A percentile compares a stretch with the other conserved stretches of the same genome.
These are phyloP conservation scores for Choreutis nemorana DNA, from an alignment of 2,888 invertebrate genomes.

Conservation along the genomic window DNA sequence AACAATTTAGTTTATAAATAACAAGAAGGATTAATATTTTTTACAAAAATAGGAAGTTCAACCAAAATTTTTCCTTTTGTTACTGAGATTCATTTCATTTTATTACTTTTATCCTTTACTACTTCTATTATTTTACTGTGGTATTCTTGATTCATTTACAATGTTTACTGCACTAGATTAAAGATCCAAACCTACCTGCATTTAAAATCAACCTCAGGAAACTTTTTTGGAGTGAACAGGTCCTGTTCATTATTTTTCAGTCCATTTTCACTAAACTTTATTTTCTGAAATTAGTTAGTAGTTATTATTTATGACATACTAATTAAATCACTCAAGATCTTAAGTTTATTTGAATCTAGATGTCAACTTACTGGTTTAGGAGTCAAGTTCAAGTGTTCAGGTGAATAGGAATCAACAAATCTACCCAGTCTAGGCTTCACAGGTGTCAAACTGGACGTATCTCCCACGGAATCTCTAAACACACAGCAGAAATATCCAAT, in stretches of 20 bases:
- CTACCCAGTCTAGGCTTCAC: slow-evolving; percentile 44
- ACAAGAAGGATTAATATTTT: neutral
- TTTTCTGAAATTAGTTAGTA: slow-evolving; percentile 21
- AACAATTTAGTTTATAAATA: slow-evolving; percentile 9
- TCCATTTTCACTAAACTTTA: slow-evolving; percentile 21
- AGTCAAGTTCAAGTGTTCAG: slow-evolving; percentile 55
- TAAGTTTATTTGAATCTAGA: too few relatives aligned
- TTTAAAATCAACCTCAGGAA: slow-evolving; percentile 28
- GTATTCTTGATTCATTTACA: too few relatives aligned
- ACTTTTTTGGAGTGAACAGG: slow-evolving; percentile 35
- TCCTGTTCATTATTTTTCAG: slow-evolving; percentile 33
- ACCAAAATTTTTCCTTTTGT: too few relatives aligned
- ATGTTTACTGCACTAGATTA: too few relatives aligned
- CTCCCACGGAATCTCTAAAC: slow-evolving; percentile 24
- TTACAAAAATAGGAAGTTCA: neutral
- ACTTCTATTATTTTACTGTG: too few relatives aligned
- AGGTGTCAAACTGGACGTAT: slow-evolving; percentile 34
- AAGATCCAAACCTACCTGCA: slow-evolving; percentile 32
- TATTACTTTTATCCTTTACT: too few relatives aligned
- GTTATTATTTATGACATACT: slow-evolving; percentile 1
- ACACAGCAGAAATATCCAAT: slow-evolving; percentile 8
- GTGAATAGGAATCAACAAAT: slow-evolving; percentile 55
- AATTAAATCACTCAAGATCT: too few relatives aligned
- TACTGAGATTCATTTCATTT: too few relatives aligned
- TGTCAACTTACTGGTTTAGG: slow-evolving; percentile 44